Evolutionary conservation across 2,113 vertebrate species (phyloP).

Genomic region (Lycaon pictus): DNA sequence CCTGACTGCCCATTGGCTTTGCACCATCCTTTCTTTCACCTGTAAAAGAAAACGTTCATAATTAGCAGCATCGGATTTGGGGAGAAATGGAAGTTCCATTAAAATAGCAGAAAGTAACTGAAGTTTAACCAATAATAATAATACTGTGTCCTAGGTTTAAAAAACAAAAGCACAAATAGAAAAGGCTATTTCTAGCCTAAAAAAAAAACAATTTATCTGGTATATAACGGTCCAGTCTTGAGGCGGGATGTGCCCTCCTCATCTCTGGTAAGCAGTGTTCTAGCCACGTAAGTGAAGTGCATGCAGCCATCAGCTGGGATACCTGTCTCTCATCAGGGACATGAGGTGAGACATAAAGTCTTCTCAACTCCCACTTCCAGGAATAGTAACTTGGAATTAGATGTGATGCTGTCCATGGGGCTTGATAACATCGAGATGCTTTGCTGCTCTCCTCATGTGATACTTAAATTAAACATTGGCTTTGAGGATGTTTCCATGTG

Average conservation of each 20-base stretch:
- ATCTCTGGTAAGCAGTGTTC: not conserved
- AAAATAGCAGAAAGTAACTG: conserved; percentile 16
- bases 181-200: not conserved
- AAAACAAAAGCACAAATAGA: not conserved
- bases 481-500: not conserved
- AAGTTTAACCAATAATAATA: not conserved
- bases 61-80: not conserved
- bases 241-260: not conserved
- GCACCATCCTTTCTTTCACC: not conserved
- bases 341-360: not conserved
- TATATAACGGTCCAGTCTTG: not conserved
- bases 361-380: not conserved
- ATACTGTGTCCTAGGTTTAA: not conserved
- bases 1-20: not conserved
- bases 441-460: not conserved
- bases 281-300: not conserved
- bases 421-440: not conserved
- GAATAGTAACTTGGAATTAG: not conserved
- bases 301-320: not conserved
- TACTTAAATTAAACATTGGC: not conserved
- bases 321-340: not conserved
- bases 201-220: not conserved
- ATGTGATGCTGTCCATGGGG: not conserved
- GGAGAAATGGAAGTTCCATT: not conserved
- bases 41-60: not conserved